Conservation (phyloP, 2,113 vertebrate genomes). For the Crotalus helleri region DNA sequence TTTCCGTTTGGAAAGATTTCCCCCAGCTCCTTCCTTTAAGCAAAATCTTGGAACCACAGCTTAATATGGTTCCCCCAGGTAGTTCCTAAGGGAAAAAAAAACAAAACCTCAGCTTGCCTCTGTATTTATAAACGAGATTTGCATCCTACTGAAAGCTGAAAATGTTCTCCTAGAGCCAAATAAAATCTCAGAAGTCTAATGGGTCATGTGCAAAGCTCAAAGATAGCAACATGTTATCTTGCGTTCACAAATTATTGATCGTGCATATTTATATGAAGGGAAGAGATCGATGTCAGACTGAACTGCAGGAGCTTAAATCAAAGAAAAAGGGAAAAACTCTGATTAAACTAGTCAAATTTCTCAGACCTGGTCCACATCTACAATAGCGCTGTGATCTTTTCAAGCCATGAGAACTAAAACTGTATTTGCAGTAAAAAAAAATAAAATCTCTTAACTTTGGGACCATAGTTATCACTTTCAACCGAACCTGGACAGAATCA, state of each 20-base stretch:
- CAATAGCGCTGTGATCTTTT: not conserved
- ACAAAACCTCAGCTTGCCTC: slow-evolving; percentile 72
- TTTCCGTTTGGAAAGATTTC: slow-evolving; percentile 83
- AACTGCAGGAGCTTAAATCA: not conserved
- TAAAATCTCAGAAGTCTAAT: slow-evolving; percentile 78
- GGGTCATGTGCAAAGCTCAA: slow-evolving; percentile 86
- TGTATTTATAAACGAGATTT: slow-evolving; percentile 69
- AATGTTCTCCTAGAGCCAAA: slow-evolving; percentile 70
- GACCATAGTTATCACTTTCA: not conserved
- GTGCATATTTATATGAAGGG: not conserved
- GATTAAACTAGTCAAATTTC: not conserved
- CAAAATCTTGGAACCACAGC: slow-evolving; percentile 87
- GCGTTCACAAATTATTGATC: slow-evolving; percentile 65
- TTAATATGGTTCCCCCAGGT: slow-evolving; percentile 84
- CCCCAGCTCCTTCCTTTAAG: slow-evolving; percentile 79
- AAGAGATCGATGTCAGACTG: not conserved
- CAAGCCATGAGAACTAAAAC: not conserved
- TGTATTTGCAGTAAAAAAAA: not conserved
- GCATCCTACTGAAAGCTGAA: slow-evolving; percentile 69
- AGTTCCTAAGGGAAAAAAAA: slow-evolving; percentile 81
- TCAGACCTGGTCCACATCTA: no score
- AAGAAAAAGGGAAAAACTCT: not conserved
- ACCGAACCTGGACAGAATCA: not conserved
- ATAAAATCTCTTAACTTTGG: not conserved
- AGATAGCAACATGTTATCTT: slow-evolving; percentile 66